Evolutionary conservation across 2,797 vertebrate genomes (phyloP).

Genomic region (Scarus forsteni): DNA sequence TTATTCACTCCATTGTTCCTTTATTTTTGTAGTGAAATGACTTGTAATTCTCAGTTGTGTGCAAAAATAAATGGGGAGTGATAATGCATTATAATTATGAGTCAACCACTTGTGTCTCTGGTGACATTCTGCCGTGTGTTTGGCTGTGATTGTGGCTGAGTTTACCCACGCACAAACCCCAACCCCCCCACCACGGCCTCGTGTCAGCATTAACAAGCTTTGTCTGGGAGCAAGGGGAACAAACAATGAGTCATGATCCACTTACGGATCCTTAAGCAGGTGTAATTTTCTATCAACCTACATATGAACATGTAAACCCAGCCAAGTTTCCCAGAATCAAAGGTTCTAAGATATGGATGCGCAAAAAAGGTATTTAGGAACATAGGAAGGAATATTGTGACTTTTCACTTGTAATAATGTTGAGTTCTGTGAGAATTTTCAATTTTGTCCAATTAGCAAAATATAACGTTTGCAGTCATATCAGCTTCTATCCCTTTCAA

Average conservation of each 20-base stretch:
- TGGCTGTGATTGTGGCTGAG: constrained; percentile 19
- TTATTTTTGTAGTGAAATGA: not conserved
- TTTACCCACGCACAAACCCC: constrained; percentile 16
- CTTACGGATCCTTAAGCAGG: constrained; percentile 33
- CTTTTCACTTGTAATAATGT: no score
- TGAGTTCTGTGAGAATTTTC: no score
- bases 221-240: constrained; percentile 39
- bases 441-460: no score
- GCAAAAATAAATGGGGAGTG: constrained; percentile 10
- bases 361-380: no score
- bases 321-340: not conserved
- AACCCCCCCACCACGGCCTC: not conserved
- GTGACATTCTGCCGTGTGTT: constrained; percentile 31
- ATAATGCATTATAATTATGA: not conserved
- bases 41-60: not conserved
- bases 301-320: not conserved
- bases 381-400: no score
- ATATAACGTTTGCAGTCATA: no score
- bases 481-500: no score
- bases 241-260: constrained; percentile 48
- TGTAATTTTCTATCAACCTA: not conserved
- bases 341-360: not conserved
- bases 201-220: constrained; percentile 62
- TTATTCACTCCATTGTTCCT: not conserved
- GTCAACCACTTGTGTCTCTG: constrained; percentile 13